A percentile compares a stretch with the other conserved stretches of the same genome.
phyloP scores from a whole-genome alignment of 2,888 invertebrate species.

The Acanthosepion pharaonis region DNA sequence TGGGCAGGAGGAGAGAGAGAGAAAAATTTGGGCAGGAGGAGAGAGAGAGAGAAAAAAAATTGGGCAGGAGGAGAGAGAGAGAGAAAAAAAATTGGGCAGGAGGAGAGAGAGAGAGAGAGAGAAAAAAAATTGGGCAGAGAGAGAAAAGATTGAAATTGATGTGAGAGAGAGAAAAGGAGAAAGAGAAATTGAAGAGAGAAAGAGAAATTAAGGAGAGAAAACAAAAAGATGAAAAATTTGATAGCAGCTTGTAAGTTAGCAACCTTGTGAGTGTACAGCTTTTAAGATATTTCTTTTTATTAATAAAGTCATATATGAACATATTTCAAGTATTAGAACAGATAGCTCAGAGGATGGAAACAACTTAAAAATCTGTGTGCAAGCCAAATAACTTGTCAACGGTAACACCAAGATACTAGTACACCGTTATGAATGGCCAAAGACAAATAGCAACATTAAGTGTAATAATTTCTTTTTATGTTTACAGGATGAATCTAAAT shows the following conservation, averaged over 20 bases:
- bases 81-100: too few species aligned
- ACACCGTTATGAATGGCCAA: conserved; percentile 33
- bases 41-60: too few species aligned
- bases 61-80: too few species aligned
- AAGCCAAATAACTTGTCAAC: conserved; percentile 33
- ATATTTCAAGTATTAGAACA: conserved; percentile 1
- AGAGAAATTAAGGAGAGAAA: background rate
- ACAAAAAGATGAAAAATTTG: background rate
- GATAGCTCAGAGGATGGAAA: conserved; percentile 33
- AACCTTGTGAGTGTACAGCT: background rate
- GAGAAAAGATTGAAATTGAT: too few species aligned
- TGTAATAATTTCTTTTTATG: background rate
- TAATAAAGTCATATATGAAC: background rate
- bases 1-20: too few species aligned
- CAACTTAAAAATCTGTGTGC: conserved; percentile 15
- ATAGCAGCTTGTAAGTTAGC: background rate
- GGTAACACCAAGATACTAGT: conserved; percentile 33
- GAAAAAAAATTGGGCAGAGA: too few species aligned
- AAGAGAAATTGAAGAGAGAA: background rate
- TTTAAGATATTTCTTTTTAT: background rate
- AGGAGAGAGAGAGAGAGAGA: too few species aligned
- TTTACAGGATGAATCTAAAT: background rate
- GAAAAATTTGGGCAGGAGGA: too few species aligned
- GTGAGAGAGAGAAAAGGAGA: too few species aligned
- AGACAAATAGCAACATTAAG: conserved; percentile 33